These are phyloP conservation scores for Mastomys natalensis DNA, from an alignment of 2,113 vertebrate species.

Conservation along the genomic window DNA sequence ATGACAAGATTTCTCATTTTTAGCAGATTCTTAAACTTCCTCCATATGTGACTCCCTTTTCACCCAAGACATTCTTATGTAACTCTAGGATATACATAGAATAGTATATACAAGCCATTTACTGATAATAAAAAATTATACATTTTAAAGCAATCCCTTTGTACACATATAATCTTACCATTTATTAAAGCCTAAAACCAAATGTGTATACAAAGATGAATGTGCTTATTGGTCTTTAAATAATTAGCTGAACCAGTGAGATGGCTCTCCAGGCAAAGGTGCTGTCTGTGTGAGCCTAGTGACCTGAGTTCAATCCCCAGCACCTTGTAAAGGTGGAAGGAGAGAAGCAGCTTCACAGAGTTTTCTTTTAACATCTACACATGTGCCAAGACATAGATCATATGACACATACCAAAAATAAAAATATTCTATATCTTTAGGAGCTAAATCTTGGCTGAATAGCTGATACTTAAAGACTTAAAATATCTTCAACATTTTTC, in stretches of 20 bases:
- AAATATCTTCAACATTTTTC: background rate
- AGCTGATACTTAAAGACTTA: background rate
- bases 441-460: background rate
- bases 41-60: background rate
- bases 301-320: background rate
- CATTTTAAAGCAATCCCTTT: background rate
- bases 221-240: background rate
- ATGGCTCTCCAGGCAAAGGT: background rate
- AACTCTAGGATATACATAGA: background rate
- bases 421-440: background rate
- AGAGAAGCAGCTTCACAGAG: background rate
- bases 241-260: background rate
- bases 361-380: background rate
- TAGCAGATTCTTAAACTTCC: background rate
- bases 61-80: background rate
- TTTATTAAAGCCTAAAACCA: background rate
- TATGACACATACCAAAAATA: background rate
- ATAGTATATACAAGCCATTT: background rate
- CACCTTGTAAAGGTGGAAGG: background rate
- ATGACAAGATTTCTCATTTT: slow-evolving; percentile 48
- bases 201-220: background rate
- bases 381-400: too few relatives aligned
- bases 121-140: background rate
- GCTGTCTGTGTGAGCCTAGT: background rate
- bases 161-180: background rate